Percentiles rank a stretch among this genome's conserved stretches.
Conservation (phyloP, 2,113 vertebrate genomes). For the Ascaphus truei region DNA sequence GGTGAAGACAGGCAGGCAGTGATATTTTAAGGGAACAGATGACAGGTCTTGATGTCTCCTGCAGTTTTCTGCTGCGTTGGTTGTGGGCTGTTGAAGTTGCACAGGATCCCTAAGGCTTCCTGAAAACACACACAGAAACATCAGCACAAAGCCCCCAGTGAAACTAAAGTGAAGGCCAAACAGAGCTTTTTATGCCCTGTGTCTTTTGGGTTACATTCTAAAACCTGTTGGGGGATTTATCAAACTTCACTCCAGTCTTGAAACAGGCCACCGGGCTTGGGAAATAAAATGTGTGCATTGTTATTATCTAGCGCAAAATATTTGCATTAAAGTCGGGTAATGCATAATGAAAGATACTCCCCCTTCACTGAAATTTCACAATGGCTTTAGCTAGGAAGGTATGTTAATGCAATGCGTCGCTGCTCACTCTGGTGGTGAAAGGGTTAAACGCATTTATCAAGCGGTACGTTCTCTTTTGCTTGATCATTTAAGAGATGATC, state of each 20-base stretch:
- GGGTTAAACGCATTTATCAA: too few relatives aligned
- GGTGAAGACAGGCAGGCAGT: constrained; percentile 44
- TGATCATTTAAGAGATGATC: too few relatives aligned
- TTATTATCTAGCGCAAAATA: too few relatives aligned
- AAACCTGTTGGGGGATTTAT: background rate
- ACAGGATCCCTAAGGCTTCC: constrained; percentile 46
- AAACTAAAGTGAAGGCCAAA: background rate
- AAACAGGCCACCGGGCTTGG: background rate
- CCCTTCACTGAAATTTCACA: too few relatives aligned
- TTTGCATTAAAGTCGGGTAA: too few relatives aligned
- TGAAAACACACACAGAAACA: constrained; percentile 21
- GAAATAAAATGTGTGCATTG: background rate
- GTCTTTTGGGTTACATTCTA: background rate
- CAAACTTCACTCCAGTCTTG: background rate
- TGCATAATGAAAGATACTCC: too few relatives aligned
- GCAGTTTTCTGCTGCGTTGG: constrained; percentile 34
- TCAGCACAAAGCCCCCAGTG: background rate
- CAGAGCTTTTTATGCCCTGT: background rate
- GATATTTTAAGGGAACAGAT: constrained; percentile 46
- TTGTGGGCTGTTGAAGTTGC: constrained; percentile 40
- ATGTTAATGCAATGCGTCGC: too few relatives aligned
- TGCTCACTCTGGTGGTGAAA: too few relatives aligned
- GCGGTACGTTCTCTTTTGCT: too few relatives aligned
- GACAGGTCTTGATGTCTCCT: constrained; percentile 46
- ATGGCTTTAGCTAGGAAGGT: too few relatives aligned